Evolutionary conservation across 2,113 vertebrate genomes (phyloP).

Genomic region (Alces alces): DNA sequence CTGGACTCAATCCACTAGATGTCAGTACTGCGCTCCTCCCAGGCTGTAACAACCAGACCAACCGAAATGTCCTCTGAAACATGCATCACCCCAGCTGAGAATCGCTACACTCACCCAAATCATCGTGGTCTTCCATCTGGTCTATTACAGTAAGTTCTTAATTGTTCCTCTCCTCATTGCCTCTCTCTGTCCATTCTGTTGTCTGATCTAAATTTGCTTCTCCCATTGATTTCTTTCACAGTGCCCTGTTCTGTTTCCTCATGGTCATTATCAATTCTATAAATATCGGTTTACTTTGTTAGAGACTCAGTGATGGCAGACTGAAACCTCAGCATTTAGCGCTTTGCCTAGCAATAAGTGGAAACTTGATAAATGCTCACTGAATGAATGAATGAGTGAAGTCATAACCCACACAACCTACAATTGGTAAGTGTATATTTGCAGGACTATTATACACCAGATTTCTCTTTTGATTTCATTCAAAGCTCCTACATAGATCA

Average conservation of each 20-base stretch:
- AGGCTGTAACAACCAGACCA: neutral
- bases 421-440: neutral
- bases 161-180: too few relatives aligned
- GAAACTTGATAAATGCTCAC: neutral
- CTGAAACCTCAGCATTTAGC: neutral
- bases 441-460: neutral
- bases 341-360: neutral
- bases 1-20: constrained; percentile 57
- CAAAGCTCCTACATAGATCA: neutral
- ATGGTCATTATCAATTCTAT: neutral
- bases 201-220: neutral
- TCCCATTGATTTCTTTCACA: neutral
- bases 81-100: neutral
- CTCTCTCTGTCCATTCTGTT: neutral
- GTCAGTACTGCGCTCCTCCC: constrained; percentile 26
- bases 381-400: neutral
- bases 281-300: neutral
- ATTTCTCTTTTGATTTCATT: neutral
- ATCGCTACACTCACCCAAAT: neutral
- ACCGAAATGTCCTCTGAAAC: neutral
- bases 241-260: neutral
- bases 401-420: neutral
- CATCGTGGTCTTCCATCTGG: neutral
- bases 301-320: neutral
- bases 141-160: accelerated